A percentile compares a stretch with the other conserved stretches of the same genome.
phyloP scores from a whole-genome alignment of 2,113 vertebrate genomes.

The Eleginops maclovinus region DNA sequence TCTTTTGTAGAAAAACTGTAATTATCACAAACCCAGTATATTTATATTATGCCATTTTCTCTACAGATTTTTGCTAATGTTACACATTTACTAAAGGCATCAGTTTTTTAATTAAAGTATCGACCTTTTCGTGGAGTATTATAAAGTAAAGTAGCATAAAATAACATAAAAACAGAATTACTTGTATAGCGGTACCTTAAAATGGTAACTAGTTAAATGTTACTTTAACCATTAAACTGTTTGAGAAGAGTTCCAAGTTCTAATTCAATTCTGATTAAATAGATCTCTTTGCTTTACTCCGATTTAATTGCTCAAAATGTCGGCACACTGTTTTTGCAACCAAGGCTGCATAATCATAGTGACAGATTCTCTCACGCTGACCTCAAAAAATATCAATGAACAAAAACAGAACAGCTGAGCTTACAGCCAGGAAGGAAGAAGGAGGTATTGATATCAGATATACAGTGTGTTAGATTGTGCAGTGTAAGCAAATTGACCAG shows the following conservation, averaged over 20 bases:
- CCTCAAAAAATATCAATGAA: not conserved
- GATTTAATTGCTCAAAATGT: not conserved
- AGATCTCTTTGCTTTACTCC: not conserved
- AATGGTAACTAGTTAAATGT: not conserved
- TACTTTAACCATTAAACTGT: not conserved
- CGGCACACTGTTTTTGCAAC: not conserved
- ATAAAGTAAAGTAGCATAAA: no score
- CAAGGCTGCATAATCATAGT: not conserved
- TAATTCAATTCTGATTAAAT: not conserved
- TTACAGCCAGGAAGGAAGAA: constrained; percentile 15
- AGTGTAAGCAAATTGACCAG: constrained; percentile 32
- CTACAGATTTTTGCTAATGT: no score
- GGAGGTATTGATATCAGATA: constrained; percentile 24
- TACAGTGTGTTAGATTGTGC: constrained; percentile 3
- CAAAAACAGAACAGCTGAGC: constrained; percentile 11
- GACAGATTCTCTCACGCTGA: constrained; percentile 9
- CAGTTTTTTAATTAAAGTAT: no score
- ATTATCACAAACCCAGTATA: not conserved
- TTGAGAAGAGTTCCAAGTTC: no score
- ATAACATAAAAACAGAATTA: not conserved
- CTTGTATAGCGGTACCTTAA: not conserved
- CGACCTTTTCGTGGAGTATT: no score
- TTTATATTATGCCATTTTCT: not conserved
- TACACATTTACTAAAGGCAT: no score
- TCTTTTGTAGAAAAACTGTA: constrained; percentile 6